Conservation (phyloP, 2,797 vertebrate species). For the Anolis apletophallus region DNA sequence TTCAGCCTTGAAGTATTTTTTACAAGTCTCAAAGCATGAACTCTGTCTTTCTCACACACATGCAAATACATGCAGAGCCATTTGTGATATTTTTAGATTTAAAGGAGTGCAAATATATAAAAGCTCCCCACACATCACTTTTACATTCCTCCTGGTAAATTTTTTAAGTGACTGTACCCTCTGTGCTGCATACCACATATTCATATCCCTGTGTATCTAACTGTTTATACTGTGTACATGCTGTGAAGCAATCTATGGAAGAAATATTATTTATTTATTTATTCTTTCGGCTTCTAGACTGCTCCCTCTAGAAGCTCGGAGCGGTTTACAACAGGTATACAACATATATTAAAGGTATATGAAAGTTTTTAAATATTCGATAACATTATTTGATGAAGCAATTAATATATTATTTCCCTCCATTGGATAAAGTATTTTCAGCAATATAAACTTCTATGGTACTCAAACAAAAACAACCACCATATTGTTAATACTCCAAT, state of each 20-base stretch:
- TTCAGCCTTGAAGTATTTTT: not conserved
- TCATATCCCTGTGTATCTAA: not conserved
- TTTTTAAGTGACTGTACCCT: not conserved
- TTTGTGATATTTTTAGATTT: not conserved
- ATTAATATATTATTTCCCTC: not conserved
- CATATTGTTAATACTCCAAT: no score
- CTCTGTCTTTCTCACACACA: no score
- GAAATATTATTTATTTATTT: no score
- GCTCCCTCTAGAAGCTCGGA: no score
- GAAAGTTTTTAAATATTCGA: not conserved
- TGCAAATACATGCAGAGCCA: accelerated
- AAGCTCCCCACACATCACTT: not conserved
- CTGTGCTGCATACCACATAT: not conserved
- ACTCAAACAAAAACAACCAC: not conserved
- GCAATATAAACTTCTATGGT: not conserved
- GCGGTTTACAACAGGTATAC: no score
- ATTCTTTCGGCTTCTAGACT: no score
- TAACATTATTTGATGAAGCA: not conserved
- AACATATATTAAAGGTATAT: not conserved
- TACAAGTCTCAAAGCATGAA: not conserved
- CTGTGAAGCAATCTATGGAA: not conserved
- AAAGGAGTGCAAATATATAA: not conserved
- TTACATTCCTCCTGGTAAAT: not conserved
- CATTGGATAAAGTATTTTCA: not conserved
- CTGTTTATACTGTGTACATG: not conserved